A percentile compares a stretch with the other conserved stretches of the same genome.
Conservation (phyloP, 2,113 vertebrate species). For the Triplophysa siluroides region DNA sequence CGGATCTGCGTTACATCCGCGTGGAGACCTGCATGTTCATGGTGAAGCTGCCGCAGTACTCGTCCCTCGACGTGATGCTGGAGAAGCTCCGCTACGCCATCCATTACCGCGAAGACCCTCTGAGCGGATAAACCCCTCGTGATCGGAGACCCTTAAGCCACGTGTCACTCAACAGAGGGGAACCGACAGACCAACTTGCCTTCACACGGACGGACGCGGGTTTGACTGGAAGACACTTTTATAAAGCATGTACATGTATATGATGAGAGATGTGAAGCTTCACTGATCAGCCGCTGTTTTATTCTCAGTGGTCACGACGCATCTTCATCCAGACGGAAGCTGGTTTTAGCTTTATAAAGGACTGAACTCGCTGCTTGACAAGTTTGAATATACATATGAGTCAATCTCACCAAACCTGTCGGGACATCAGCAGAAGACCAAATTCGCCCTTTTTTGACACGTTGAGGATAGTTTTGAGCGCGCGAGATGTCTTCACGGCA, state of each 20-base stretch:
- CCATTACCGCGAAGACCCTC: slow-evolving; percentile 96
- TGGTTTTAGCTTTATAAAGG: slow-evolving; percentile 12
- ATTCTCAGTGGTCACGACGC: slow-evolving; percentile 10
- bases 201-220: slow-evolving; percentile 41
- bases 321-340: slow-evolving; percentile 4
- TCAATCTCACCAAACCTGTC: not conserved
- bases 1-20: slow-evolving; percentile 91
- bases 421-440: not conserved
- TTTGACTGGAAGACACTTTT: slow-evolving; percentile 52
- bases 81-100: slow-evolving; percentile 96
- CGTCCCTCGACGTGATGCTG: slow-evolving; percentile 92
- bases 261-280: not conserved
- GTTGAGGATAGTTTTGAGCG: no score
- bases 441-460: not conserved
- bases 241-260: not conserved
- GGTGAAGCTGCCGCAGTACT: slow-evolving; percentile 98
- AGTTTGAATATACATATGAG: not conserved
- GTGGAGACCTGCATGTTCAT: slow-evolving; percentile 99
- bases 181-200: slow-evolving; percentile 52
- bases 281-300: not conserved
- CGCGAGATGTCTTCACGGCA: no score
- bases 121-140: slow-evolving; percentile 84
- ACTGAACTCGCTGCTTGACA: not conserved
- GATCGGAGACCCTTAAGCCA: not conserved
- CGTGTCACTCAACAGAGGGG: slow-evolving; percentile 44